Base-by-base conservation (phyloP, 1,140 invertebrate genomes). In the Himalopsyche phryganea region DNA sequence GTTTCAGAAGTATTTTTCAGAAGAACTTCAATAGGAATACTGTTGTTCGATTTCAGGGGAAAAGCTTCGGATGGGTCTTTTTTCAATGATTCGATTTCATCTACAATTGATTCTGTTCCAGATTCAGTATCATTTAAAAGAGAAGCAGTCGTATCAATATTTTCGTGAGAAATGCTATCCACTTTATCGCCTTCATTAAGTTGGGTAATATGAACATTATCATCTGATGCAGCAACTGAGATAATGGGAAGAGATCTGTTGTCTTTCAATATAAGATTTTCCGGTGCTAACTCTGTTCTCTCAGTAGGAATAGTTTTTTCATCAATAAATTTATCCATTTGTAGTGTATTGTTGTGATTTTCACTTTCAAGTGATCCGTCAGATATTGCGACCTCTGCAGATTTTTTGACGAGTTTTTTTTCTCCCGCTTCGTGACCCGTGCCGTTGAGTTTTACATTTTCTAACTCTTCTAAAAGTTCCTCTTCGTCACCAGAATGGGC, bases 401-500 rank as follows among this genome's bases (percentile, higher is more conserved):
- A 11, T 45, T 15, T 48, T 28, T 15, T 58, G 11, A 1, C 14
- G 9, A 5, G 38, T 35, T 4, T 14, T 15, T 15, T 18, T 41
- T 57, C 41, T 41, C 10, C 18, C 19, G 7, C 14, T 9, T 17
- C 19, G 20, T 10, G 33, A 17, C 9, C 1, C 33, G 33, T 50
- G 32, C 20, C 52, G 11, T 33, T 15, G 15, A 36, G 28, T 40
- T 54, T 54, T 9, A 54, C 46, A 32, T 28, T 36, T 42, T 62
- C 48, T 6, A 55, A 15, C 23, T 63, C 52, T 32, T 53, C 20
- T 1, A 36, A 48, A n/a, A 57, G 38, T 17, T 47, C 44, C 2
- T 17, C 32, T 13, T 54, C 28, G 2, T 55, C 33, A 11, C 6
- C 20, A 13, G 15, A 38, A 23, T 59, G 36, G n/a, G 61, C 20